Percentiles rank a stretch among this genome's conserved stretches.
Evolutionary conservation across 2,888 invertebrate genomes (phyloP).

Genomic region (Epistrophe eligans): DNA sequence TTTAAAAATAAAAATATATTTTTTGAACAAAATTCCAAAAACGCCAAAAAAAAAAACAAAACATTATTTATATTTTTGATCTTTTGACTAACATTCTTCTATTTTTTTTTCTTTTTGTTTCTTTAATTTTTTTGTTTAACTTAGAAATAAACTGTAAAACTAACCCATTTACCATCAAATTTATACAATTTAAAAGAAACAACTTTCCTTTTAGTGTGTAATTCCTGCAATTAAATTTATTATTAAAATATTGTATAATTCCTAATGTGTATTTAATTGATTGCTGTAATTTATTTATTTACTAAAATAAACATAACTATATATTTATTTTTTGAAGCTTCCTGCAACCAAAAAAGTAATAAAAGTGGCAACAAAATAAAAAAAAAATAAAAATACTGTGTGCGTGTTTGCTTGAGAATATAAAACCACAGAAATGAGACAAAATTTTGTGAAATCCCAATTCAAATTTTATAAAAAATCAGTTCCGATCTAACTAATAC

Average conservation of each 20-base stretch:
- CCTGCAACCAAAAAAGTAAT: slow-evolving; percentile 64
- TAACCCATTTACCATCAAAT: slow-evolving; percentile 50
- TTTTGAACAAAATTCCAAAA: slow-evolving; percentile 64
- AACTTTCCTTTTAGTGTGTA: slow-evolving; percentile 49
- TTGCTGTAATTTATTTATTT: slow-evolving; percentile 58
- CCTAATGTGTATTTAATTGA: slow-evolving; percentile 57
- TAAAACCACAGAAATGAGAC: slow-evolving; percentile 55
- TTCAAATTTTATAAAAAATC: slow-evolving; percentile 71
- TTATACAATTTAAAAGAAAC: slow-evolving; percentile 27
- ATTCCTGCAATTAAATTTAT: slow-evolving; percentile 30
- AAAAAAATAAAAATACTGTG: slow-evolving; percentile 35
- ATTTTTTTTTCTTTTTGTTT: too few relatives aligned
- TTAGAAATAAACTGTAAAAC: neutral
- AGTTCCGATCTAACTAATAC: slow-evolving; percentile 80
- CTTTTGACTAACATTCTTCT: slow-evolving; percentile 61
- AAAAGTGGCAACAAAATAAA: slow-evolving; percentile 48
- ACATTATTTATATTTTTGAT: slow-evolving; percentile 62
- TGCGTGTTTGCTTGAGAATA: slow-evolving; percentile 70
- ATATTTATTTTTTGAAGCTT: slow-evolving; percentile 67
- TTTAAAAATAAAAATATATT: neutral
- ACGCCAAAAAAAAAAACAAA: neutral
- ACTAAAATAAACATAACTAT: slow-evolving; percentile 65
- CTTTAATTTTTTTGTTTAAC: slow-evolving; percentile 24
- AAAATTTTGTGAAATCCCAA: slow-evolving; percentile 64
- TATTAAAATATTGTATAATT: neutral